Base-by-base conservation (phyloP, 2,888 invertebrate genomes). In the Nasonia oneida region DNA sequence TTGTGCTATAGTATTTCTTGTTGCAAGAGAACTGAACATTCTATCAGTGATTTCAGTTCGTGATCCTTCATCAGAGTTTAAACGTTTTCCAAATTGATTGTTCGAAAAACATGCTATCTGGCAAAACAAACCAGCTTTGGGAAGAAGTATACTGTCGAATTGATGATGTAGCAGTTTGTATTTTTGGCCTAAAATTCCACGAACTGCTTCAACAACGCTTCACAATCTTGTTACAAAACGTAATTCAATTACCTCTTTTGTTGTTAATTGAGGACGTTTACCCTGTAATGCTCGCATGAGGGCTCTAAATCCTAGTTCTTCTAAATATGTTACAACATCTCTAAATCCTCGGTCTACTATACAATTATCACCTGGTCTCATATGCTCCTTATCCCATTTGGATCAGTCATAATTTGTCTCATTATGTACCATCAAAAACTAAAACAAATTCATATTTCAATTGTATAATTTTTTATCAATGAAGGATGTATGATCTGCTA, bases 271-370 rank as follows among this genome's bases (percentile, higher is more conserved):
- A 23, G 23, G 23, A 0, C 23, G 23, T 23, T 23, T 23, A 23
- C 23, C 23, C 23, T 23, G 23, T 23, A 23, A 23, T 23, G 23
- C 23, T 23, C 23, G 23, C 23, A 23, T 23, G 23, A 23, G 23
- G 23, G 0, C 23, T 23, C 23, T 23, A 23, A 23, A 23, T 23
- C 23, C 23, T 71, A 84, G 70, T n/a, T 83, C 70, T 85, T 87
- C 74, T 74, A 87, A 77, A 18, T 73, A 57, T 15, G 14, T 18
- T 76, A 77, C 61, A 29, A 87, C 79, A 53, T 88, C 88, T 61
- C 87, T 50, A 33, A 88, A 87, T 15, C 85, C 86, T 79, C 89
- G 76, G 82, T 90, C 89, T 14, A 90, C 53, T 18, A 90, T 77
- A 78, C 86, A 88, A 57, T 89, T 75, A 80, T 90, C 90, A 15